phyloP scores from a whole-genome alignment of 2,888 invertebrate species.

The Spodoptera picta region DNA sequence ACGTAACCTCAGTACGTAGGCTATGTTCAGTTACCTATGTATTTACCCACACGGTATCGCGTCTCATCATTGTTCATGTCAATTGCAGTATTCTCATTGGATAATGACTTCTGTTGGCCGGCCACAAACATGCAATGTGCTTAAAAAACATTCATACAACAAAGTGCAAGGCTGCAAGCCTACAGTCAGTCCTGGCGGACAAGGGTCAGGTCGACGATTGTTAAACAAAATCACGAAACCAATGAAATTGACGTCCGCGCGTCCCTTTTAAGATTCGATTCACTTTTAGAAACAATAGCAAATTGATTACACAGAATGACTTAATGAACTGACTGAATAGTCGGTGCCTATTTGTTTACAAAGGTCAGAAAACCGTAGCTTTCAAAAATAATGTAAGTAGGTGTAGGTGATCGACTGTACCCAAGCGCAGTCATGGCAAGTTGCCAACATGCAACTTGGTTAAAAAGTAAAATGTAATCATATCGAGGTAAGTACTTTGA shows the following conservation, averaged over 20 bases:
- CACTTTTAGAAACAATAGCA: slow-evolving; percentile 36
- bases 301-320: slow-evolving; percentile 32
- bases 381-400: slow-evolving; percentile 1
- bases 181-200: slow-evolving; percentile 2
- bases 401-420: slow-evolving; percentile 5
- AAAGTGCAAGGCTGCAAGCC: slow-evolving; percentile 73
- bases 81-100: slow-evolving; percentile 77
- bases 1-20: slow-evolving; percentile 70
- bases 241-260: slow-evolving; percentile 43
- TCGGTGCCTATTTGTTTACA: slow-evolving; percentile 8
- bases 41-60: slow-evolving; percentile 69
- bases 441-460: slow-evolving; percentile 20
- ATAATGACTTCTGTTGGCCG: slow-evolving; percentile 68
- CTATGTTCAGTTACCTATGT: slow-evolving; percentile 57
- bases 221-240: slow-evolving; percentile 28
- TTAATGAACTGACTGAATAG: slow-evolving; percentile 1
- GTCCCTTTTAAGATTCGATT: slow-evolving; percentile 49
- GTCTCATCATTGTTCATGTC: slow-evolving; percentile 78
- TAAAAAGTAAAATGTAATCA: slow-evolving; percentile 9
- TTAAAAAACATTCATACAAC: slow-evolving; percentile 71
- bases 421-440: slow-evolving; percentile 5
- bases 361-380: slow-evolving; percentile 16
- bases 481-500: background rate
- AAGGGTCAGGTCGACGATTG: slow-evolving; percentile 4
- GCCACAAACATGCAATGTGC: slow-evolving; percentile 66